Evolutionary conservation across 2,888 invertebrate species (phyloP).

Genomic region (Gerris lacustris): DNA sequence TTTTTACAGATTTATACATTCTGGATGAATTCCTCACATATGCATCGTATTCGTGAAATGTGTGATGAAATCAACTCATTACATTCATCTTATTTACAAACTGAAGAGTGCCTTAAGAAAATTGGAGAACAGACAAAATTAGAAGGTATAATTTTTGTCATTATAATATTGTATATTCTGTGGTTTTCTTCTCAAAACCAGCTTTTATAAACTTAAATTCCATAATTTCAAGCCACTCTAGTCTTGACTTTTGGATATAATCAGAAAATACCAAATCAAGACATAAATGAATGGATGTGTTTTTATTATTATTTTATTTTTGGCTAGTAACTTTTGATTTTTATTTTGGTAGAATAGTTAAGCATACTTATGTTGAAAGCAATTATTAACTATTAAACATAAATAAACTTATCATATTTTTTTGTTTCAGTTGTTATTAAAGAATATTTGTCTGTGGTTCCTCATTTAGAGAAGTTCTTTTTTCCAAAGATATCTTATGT

Average conservation of each 20-base stretch:
- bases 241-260: neutral
- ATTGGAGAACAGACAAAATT: conserved; percentile 61
- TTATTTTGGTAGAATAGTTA: too few relatives aligned
- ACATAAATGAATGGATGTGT: neutral
- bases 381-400: neutral
- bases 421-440: conserved; percentile 53
- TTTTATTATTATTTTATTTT: too few relatives aligned
- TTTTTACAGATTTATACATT: too few relatives aligned
- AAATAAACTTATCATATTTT: neutral
- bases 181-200: neutral
- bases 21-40: conserved; percentile 1
- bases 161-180: neutral
- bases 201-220: neutral
- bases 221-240: neutral
- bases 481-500: conserved; percentile 63
- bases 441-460: conserved; percentile 63
- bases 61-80: conserved; percentile 61
- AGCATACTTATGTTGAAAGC: too few relatives aligned
- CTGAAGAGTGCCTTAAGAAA: conserved; percentile 67
- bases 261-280: neutral
- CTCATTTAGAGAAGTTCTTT: conserved; percentile 66
- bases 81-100: conserved; percentile 66
- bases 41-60: conserved; percentile 40
- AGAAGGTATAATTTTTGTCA: conserved; percentile 47
- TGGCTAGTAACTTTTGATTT: too few relatives aligned